Evolutionary conservation across 2,797 vertebrate genomes (phyloP).

Genomic region (Bradypodion pumilum): DNA sequence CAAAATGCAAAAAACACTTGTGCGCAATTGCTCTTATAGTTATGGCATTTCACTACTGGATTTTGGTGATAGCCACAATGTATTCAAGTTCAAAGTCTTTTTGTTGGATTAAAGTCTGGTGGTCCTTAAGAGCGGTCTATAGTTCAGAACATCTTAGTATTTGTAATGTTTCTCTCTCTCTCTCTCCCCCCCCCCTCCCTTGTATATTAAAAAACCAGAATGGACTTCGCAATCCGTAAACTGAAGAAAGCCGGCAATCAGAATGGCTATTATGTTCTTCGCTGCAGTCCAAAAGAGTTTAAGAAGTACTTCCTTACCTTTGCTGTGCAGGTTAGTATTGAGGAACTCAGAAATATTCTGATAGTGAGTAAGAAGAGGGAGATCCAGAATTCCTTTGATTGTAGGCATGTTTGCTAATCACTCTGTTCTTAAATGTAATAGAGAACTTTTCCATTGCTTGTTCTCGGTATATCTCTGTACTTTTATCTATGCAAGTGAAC

Average conservation of each 20-base stretch:
- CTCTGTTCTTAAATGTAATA: neutral
- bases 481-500: no score
- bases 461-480: neutral
- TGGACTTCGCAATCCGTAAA: conserved; percentile 91
- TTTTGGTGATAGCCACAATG: neutral
- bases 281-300: conserved; percentile 93
- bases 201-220: conserved; percentile 75
- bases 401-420: neutral
- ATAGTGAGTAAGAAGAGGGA: neutral
- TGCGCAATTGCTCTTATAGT: no score
- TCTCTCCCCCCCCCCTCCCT: neutral
- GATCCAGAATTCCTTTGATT: neutral
- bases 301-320: conserved; percentile 96
- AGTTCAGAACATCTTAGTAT: neutral
- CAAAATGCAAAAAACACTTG: no score
- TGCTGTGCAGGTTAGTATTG: conserved; percentile 88
- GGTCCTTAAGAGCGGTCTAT: neutral
- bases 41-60: neutral
- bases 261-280: conserved; percentile 90
- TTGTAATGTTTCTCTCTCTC: neutral
- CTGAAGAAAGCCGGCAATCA: conserved; percentile 89
- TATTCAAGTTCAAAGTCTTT: neutral
- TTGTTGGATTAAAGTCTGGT: neutral
- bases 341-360: neutral
- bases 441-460: no score